Percentiles rank a stretch among this genome's conserved stretches.
These are phyloP conservation scores for Brachirus orientalis DNA, from an alignment of 2,113 vertebrate genomes.

Conservation along the genomic window DNA sequence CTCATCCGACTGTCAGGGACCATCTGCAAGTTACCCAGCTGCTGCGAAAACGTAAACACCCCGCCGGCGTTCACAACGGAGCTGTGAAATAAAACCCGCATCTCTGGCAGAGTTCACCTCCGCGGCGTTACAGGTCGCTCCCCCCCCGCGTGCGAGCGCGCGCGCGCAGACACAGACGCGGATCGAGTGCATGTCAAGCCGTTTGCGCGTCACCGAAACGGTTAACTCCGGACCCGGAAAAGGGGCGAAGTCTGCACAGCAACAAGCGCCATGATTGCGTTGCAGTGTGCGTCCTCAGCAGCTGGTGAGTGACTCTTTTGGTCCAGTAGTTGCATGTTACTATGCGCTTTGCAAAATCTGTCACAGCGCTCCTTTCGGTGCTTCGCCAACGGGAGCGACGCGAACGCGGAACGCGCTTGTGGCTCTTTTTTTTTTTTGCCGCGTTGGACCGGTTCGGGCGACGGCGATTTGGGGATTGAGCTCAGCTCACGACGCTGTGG, in stretches of 20 bases:
- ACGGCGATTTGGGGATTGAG: slow-evolving; percentile 10
- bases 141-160: rapidly evolving
- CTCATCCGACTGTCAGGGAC: slow-evolving; percentile 58
- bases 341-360: slow-evolving; percentile 79
- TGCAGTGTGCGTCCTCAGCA: slow-evolving; percentile 73
- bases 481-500: slow-evolving; percentile 34
- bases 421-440: slow-evolving; percentile 49
- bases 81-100: not conserved
- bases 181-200: rapidly evolving
- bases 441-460: slow-evolving; percentile 43
- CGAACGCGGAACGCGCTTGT: slow-evolving; percentile 27
- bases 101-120: rapidly evolving
- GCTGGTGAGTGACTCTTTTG: slow-evolving; percentile 81
- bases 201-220: slow-evolving; percentile 45
- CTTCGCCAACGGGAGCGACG: slow-evolving; percentile 69
- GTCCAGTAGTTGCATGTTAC: slow-evolving; percentile 83
- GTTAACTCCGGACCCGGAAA: slow-evolving; percentile 79
- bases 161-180: rapidly evolving
- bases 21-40: slow-evolving; percentile 51
- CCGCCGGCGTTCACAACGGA: not conserved
- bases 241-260: slow-evolving; percentile 85
- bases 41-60: slow-evolving; percentile 54
- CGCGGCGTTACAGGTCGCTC: rapidly evolving
- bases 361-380: slow-evolving; percentile 65
- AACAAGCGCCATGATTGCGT: slow-evolving; percentile 86